A percentile compares a stretch with the other conserved stretches of the same genome.
Conservation (phyloP, 2,888 invertebrate species). For the Trissonchulus latispiculum region DNA sequence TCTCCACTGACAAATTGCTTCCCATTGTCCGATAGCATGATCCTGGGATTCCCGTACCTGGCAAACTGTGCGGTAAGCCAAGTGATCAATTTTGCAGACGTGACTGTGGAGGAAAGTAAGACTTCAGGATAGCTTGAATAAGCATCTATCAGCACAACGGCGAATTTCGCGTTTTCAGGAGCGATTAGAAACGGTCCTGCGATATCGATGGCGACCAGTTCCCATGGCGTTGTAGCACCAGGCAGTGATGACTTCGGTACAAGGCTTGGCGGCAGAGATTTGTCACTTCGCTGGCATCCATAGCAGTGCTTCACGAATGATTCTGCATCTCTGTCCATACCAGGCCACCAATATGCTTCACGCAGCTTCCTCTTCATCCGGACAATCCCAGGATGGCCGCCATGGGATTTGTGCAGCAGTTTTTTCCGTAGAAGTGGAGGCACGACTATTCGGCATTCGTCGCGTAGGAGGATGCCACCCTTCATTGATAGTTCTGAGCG, state of each 20-base stretch:
- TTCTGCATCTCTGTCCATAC: neutral
- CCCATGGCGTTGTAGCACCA: neutral
- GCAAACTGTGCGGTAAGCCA: neutral
- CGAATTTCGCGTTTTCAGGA: neutral
- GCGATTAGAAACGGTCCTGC: neutral
- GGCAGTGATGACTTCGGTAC: neutral
- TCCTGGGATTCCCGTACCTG: neutral
- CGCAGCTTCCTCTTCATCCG: neutral
- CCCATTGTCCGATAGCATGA: neutral
- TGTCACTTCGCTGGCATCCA: neutral
- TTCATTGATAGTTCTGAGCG: neutral
- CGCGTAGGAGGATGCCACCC: neutral
- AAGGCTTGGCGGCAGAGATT: neutral
- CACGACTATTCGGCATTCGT: neutral
- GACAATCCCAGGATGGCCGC: neutral
- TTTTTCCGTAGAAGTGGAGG: neutral
- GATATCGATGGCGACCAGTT: neutral
- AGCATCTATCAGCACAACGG: neutral
- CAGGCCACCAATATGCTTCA: neutral
- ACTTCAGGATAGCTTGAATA: neutral
- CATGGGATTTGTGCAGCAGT: neutral
- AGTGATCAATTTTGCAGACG: neutral
- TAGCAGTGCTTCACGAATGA: neutral
- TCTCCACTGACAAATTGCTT: neutral
- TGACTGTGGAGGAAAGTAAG: neutral